A percentile compares a stretch with the other conserved stretches of the same genome.
These are phyloP conservation scores for Rugalucina vietnamica DNA, from an alignment of 2,888 invertebrate genomes.

Conservation along the genomic window DNA sequence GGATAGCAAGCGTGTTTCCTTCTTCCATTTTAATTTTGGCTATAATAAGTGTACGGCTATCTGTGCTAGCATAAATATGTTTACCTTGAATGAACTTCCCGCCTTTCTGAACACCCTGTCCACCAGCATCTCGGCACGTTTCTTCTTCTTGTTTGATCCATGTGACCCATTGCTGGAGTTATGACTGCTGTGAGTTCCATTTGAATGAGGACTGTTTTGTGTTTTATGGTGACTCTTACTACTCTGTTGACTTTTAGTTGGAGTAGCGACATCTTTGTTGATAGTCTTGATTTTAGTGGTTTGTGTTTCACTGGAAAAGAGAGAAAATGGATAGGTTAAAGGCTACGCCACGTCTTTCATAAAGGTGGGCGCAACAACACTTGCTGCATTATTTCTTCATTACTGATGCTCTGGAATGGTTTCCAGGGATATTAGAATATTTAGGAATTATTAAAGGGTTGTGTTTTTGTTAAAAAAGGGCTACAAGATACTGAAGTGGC, in stretches of 20 bases:
- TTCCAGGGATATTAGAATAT: no score
- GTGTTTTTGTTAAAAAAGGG: no score
- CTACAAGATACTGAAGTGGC: no score
- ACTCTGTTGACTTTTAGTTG: not conserved
- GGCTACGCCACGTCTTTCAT: no score
- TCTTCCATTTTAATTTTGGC: no score
- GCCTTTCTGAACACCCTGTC: conserved; percentile 78
- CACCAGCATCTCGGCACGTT: conserved; percentile 76
- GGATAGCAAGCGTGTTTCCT: no score
- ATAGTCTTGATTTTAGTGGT: not conserved
- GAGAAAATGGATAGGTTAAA: not conserved
- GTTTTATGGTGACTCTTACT: not conserved
- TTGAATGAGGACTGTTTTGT: not conserved
- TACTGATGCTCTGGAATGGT: no score
- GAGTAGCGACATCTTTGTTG: not conserved
- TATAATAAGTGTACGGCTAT: no score
- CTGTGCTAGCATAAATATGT: no score
- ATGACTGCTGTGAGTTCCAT: not conserved
- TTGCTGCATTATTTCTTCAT: no score
- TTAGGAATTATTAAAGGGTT: no score
- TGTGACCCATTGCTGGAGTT: conserved; percentile 12
- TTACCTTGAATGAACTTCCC: conserved; percentile 70
- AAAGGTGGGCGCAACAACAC: no score
- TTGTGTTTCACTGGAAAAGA: not conserved
- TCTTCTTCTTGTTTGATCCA: conserved; percentile 70